phyloP scores from a whole-genome alignment of 2,888 invertebrate genomes.

The Pyrochroa serraticornis region DNA sequence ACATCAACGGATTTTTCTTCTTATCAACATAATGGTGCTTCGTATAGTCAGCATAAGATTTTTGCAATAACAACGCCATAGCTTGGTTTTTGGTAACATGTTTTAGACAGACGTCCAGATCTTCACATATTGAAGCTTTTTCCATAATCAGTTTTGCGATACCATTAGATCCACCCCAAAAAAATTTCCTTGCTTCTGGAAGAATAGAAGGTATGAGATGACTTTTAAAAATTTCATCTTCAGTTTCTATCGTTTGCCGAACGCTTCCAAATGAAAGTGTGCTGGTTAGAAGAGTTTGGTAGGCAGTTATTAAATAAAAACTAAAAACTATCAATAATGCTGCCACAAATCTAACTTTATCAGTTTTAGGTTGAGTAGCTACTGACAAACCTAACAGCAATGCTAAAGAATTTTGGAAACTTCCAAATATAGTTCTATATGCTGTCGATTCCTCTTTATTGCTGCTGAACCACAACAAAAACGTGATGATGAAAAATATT shows the following conservation, averaged over 20 bases:
- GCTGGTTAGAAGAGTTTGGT: neutral
- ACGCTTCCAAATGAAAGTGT: neutral
- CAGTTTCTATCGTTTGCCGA: neutral
- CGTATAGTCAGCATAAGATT: neutral
- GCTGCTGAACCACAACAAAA: neutral
- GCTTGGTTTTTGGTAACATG: neutral
- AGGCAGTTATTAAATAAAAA: neutral
- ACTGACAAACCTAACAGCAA: neutral
- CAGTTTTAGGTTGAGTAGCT: neutral
- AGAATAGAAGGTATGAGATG: neutral
- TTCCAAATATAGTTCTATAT: neutral
- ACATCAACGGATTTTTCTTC: neutral
- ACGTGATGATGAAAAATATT: neutral
- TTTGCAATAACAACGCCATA: neutral
- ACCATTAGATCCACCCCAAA: neutral
- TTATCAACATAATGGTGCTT: neutral
- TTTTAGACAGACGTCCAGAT: neutral
- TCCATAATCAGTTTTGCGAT: neutral
- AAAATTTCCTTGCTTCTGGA: neutral
- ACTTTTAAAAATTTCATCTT: neutral
- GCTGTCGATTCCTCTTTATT: neutral
- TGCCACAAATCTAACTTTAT: neutral
- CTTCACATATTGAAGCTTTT: neutral
- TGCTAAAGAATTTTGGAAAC: neutral
- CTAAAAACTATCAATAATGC: neutral